Conservation (phyloP, 2,113 vertebrate species). For the Muscicapa adusta region DNA sequence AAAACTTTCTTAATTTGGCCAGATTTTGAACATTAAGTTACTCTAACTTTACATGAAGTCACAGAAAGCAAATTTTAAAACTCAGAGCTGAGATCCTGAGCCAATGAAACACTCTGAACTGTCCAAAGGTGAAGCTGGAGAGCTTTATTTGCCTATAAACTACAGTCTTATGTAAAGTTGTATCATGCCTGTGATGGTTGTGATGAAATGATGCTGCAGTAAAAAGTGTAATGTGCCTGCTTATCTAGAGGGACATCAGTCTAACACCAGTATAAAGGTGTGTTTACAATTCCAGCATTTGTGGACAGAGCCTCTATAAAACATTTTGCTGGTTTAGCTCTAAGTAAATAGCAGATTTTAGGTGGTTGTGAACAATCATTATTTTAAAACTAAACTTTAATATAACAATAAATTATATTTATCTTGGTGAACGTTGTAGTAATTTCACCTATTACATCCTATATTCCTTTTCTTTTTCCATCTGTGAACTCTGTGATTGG, state of each 20-base stretch:
- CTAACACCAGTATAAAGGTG: neutral
- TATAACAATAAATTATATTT: neutral
- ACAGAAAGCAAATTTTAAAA: neutral
- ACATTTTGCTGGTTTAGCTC: neutral
- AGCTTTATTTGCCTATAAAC: neutral
- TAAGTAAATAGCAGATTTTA: neutral
- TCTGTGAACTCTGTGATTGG: neutral
- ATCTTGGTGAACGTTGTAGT: neutral
- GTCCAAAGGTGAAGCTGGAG: neutral
- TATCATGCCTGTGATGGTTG: neutral
- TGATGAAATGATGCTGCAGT: constrained; percentile 14
- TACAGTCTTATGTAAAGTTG: neutral
- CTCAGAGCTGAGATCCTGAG: neutral
- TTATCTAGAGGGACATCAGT: neutral
- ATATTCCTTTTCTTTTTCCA: neutral
- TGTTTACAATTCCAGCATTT: neutral
- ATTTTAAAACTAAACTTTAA: neutral
- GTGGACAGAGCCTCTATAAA: neutral
- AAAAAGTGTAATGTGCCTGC: neutral
- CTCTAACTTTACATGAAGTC: neutral
- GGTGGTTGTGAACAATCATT: neutral
- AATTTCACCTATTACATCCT: neutral
- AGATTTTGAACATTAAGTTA: neutral
- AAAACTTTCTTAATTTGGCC: neutral
- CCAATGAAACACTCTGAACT: neutral